Base-by-base conservation (phyloP, 2,797 vertebrate species). In the Allobates femoralis region DNA sequence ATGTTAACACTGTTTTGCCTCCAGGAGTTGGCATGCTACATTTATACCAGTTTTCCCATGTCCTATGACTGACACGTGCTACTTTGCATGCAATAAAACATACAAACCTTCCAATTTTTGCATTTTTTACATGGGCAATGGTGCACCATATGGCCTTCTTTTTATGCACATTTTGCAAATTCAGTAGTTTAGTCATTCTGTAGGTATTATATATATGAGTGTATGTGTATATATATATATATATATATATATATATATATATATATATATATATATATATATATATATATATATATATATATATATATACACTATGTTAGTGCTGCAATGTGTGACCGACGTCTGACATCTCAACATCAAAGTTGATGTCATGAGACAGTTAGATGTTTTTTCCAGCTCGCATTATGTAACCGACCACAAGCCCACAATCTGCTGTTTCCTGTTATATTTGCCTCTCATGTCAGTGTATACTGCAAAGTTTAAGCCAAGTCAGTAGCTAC, bases 361-460 rank as follows among this genome's bases (percentile, higher is more conserved):
- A 79, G 50, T n/a, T 10, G 3, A 41, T 60, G 75, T 34, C 53
- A 6, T 26, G 37, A 21, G 23, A 34, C 46, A 81, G 32, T 30
- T 16, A 34, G 3, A 41, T 16, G 34, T 58, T 41, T 83, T 60
- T 46, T 83, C 26, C 50, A 60, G 30, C 34, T 75, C 32, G 11
- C 50, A 8, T 66, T 78, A 16, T 75, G 41, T 26, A 76, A 81
- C 79, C 41, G 41, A 46, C 41, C 85, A 55, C 85, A 81, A 41
- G 32, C 66, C 77, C 67, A 75, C 79, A 75, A 50, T 26, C 55
- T 37, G 37, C 30, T 14, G 26, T 76, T 86, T 86, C 79, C 79
- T 86, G 85, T 86, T 60, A 32, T 58, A 75, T 15, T 55, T 71
- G 50, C 69, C 62, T 23, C 30, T 50, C 23, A 50, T 16, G 41